Conservation (phyloP, 2,888 invertebrate species). For the Cerceris rybyensis region DNA sequence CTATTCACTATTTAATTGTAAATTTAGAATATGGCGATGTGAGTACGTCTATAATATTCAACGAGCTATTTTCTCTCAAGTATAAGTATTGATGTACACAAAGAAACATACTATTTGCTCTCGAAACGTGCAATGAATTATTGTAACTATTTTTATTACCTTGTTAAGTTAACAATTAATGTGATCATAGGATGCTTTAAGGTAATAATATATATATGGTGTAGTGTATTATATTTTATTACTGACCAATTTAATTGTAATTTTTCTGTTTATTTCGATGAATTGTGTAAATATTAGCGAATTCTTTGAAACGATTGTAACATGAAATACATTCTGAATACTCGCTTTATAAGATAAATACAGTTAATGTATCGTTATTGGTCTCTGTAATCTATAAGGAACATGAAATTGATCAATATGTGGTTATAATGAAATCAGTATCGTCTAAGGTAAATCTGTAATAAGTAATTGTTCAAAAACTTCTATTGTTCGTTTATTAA, state of each 20-base stretch:
- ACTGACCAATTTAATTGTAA: slow-evolving; percentile 51
- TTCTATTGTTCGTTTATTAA: slow-evolving; percentile 45
- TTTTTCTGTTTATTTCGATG: slow-evolving; percentile 36
- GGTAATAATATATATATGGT: slow-evolving; percentile 40
- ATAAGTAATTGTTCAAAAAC: slow-evolving; percentile 47
- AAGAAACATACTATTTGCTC: slow-evolving; percentile 39
- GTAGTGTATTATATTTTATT: slow-evolving; percentile 60
- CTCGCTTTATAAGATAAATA: slow-evolving; percentile 40
- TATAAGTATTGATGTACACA: slow-evolving; percentile 26
- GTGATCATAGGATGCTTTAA: slow-evolving; percentile 67
- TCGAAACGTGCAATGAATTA: slow-evolving; percentile 55
- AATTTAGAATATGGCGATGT: no score
- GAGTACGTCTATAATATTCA: neutral
- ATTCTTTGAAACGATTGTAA: slow-evolving; percentile 28
- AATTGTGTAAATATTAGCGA: slow-evolving; percentile 52
- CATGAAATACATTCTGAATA: slow-evolving; percentile 37
- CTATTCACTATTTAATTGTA: no score
- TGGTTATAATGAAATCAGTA: slow-evolving; percentile 14
- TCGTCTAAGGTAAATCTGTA: slow-evolving; percentile 33
- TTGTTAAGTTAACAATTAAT: slow-evolving; percentile 61
- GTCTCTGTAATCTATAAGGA: slow-evolving; percentile 38
- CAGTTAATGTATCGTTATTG: slow-evolving; percentile 33
- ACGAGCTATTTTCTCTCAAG: slow-evolving; percentile 29
- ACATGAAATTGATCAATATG: slow-evolving; percentile 24
- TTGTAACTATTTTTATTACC: slow-evolving; percentile 51